A percentile compares a stretch with the other conserved stretches of the same genome.
Evolutionary conservation across 1,140 invertebrate species (phyloP).

Genomic region (Zaprionus africanus): DNA sequence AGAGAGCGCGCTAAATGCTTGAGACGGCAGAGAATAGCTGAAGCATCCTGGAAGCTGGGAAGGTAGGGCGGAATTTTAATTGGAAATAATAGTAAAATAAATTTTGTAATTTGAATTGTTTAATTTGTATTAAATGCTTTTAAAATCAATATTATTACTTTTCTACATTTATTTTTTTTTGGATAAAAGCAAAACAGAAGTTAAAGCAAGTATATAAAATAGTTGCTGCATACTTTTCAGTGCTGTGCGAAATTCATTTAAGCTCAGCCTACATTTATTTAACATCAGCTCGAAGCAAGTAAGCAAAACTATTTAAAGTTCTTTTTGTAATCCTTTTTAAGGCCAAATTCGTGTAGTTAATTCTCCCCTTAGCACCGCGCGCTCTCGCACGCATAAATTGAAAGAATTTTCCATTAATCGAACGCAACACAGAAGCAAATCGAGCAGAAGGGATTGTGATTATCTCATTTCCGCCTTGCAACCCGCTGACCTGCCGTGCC

Average conservation of each 20-base stretch:
- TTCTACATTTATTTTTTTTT: no score
- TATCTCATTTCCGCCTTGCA: constrained; percentile 12
- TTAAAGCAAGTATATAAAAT: no score
- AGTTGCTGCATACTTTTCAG: not conserved
- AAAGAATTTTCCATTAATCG: not conserved
- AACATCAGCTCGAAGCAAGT: not conserved
- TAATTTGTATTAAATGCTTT: no score
- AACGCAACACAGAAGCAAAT: constrained; percentile 17
- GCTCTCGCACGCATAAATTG: not conserved
- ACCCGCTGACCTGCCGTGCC: not conserved
- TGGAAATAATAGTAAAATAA: not conserved
- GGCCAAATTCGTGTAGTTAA: not conserved
- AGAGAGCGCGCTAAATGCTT: not conserved
- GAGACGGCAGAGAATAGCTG: not conserved
- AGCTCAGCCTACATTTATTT: not conserved
- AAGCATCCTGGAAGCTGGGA: not conserved
- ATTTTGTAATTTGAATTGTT: no score
- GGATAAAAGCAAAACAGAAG: no score
- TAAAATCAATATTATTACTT: no score
- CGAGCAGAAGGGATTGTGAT: constrained; percentile 17
- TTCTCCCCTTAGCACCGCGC: not conserved
- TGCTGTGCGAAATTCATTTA: not conserved
- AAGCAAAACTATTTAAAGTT: not conserved
- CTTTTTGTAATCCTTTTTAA: not conserved
- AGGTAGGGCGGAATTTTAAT: not conserved